Conservation (phyloP, 2,888 invertebrate genomes). For the Drosophila anceps region DNA sequence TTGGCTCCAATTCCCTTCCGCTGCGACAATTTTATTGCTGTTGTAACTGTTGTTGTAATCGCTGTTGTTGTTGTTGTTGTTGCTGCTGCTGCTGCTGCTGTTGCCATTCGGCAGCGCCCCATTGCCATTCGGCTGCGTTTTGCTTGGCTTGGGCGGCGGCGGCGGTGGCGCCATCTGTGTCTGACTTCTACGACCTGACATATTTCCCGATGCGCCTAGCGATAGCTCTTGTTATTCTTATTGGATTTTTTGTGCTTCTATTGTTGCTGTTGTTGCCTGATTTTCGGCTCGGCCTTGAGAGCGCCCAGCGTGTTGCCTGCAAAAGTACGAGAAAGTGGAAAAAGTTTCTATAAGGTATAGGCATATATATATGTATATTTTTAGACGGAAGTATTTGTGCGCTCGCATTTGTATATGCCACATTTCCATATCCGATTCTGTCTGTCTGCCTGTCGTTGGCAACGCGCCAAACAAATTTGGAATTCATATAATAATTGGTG, state of each 20-base stretch:
- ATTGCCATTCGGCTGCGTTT: conserved; percentile 73
- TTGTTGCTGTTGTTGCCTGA: background rate
- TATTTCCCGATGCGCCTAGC: conserved; percentile 55
- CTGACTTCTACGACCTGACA: conserved; percentile 83
- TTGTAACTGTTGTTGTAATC: conserved; percentile 42
- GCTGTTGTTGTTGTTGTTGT: conserved; percentile 39
- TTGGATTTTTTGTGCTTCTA: conserved; percentile 4
- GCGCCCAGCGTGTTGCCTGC: conserved; percentile 58
- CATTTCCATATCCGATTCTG: conserved; percentile 19
- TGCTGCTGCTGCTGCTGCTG: conserved; percentile 37
- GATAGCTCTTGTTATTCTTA: conserved; percentile 44
- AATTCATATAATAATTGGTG: conserved; percentile 81
- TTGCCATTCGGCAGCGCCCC: conserved; percentile 73
- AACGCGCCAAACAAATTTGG: conserved; percentile 77
- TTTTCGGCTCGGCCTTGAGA: conserved; percentile 54
- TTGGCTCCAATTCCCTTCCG: conserved; percentile 26
- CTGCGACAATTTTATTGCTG: conserved; percentile 74
- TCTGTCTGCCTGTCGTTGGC: conserved; percentile 55
- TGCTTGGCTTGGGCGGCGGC: conserved; percentile 84
- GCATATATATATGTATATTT: conserved; percentile 4
- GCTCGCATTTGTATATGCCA: conserved; percentile 33
- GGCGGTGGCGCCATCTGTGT: conserved; percentile 84
- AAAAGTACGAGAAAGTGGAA: conserved; percentile 12
- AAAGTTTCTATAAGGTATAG: conserved; percentile 13
- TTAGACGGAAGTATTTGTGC: conserved; percentile 20